Conservation (phyloP, 2,888 invertebrate species). For the Artemia sinica region DNA sequence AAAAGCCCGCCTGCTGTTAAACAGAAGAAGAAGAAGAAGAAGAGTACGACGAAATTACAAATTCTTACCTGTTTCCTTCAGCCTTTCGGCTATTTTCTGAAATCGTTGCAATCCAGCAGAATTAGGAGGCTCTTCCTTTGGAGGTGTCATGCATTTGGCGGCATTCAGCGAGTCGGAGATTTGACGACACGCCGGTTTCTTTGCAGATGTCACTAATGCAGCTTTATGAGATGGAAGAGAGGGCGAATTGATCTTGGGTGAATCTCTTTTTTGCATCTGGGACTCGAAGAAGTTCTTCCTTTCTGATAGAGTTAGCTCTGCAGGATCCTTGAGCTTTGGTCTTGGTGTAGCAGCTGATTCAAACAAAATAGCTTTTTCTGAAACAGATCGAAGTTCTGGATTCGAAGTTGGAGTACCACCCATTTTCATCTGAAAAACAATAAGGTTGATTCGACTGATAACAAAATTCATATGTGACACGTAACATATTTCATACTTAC, state of each 20-base stretch:
- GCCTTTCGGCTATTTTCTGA: slow-evolving; percentile 3
- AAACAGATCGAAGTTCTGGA: slow-evolving; percentile 23
- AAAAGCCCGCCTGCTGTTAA: too few species aligned
- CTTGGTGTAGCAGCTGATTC: slow-evolving; percentile 38
- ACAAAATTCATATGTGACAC: too few species aligned
- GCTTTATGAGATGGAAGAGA: neutral
- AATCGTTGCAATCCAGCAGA: slow-evolving; percentile 1
- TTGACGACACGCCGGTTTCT: neutral
- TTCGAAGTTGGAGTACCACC: neutral
- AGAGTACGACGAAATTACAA: too few species aligned
- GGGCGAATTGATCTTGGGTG: neutral
- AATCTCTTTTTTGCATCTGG: slow-evolving; percentile 1
- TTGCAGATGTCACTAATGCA: neutral
- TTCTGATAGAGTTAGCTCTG: slow-evolving; percentile 62
- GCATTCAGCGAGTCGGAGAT: neutral
- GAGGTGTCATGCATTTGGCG: neutral
- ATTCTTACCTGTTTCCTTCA: neutral
- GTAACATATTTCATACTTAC: too few species aligned
- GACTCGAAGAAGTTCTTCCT: slow-evolving; percentile 65
- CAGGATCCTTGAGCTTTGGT: slow-evolving; percentile 49
- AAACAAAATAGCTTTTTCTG: slow-evolving; percentile 49
- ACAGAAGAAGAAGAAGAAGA: too few species aligned
- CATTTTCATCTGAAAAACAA: too few species aligned
- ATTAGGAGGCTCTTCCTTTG: neutral
- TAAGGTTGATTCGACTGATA: too few species aligned